Conservation (phyloP, 2,797 vertebrate species). For the Tadarida brasiliensis region DNA sequence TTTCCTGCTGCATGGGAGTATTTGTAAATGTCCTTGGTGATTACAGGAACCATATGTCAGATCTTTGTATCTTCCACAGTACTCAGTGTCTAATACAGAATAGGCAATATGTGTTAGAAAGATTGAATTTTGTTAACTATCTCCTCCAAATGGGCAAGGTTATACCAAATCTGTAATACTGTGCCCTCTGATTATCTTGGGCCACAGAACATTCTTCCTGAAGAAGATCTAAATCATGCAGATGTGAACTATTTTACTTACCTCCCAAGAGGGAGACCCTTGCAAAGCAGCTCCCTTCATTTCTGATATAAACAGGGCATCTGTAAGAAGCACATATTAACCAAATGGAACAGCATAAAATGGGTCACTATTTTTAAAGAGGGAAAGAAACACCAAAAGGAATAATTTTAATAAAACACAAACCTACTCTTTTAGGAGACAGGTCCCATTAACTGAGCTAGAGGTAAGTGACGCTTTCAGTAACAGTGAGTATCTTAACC, state of each 20-base stretch:
- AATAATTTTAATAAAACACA: slow-evolving; percentile 27
- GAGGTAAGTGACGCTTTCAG: not conserved
- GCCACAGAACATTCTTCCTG: not conserved
- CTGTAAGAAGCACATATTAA: not conserved
- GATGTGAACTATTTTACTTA: not conserved
- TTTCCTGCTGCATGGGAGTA: slow-evolving; percentile 49
- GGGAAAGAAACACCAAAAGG: not conserved
- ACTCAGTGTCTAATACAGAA: slow-evolving; percentile 10
- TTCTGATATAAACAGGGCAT: not conserved
- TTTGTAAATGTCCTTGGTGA: slow-evolving; percentile 24
- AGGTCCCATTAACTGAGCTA: slow-evolving; percentile 11
- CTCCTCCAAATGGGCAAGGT: not conserved
- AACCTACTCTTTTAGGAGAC: not conserved
- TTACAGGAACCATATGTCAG: not conserved
- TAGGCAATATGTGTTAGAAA: not conserved
- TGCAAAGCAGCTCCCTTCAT: not conserved
- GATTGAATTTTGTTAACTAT: slow-evolving; percentile 43
- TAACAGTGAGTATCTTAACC: slow-evolving; percentile 52
- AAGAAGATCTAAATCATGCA: not conserved
- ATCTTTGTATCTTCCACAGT: not conserved
- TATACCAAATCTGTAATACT: not conserved
- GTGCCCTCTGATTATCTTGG: not conserved
- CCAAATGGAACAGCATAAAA: not conserved
- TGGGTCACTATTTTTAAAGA: not conserved
- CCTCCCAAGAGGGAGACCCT: not conserved